Conservation (phyloP, 1,140 invertebrate genomes). For the Globodera rostochiensis region DNA sequence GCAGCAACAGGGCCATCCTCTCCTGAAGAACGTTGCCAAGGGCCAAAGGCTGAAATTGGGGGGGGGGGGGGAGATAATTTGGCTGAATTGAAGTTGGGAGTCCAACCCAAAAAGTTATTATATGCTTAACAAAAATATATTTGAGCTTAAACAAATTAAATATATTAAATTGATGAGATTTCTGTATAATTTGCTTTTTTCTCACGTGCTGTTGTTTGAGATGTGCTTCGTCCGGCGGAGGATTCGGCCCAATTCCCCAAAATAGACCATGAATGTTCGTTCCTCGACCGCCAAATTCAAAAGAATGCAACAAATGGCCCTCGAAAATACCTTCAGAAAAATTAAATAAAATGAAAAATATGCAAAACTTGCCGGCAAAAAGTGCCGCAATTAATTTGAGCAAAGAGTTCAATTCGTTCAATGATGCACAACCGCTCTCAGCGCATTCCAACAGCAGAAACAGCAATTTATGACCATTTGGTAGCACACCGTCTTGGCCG, state of each 20-base stretch:
- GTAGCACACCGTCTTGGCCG: neutral
- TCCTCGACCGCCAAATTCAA: constrained; percentile 10
- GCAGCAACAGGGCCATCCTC: constrained; percentile 19
- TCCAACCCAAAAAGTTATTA: too few species aligned
- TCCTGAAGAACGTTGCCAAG: constrained; percentile 20
- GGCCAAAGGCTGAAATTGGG: neutral
- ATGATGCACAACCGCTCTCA: constrained; percentile 14
- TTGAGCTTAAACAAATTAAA: too few species aligned
- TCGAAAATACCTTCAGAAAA: constrained; percentile 29
- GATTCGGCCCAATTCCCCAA: neutral
- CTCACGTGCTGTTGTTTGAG: neutral
- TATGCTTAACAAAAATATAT: too few species aligned
- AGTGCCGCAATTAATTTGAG: constrained; percentile 28
- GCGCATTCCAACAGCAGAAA: constrained; percentile 29
- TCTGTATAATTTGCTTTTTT: neutral
- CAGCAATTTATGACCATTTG: constrained; percentile 10
- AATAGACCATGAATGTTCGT: neutral
- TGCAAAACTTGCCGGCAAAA: constrained; percentile 28
- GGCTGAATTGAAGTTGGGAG: neutral
- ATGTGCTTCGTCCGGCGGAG: neutral
- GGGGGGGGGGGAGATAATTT: neutral
- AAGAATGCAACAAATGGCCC: constrained; percentile 2
- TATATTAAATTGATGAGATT: too few species aligned
- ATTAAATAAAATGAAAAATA: neutral
- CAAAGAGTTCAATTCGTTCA: constrained; percentile 27